Evolutionary conservation across 2,113 vertebrate genomes (phyloP).

Genomic region (Oncorhynchus tshawytscha): DNA sequence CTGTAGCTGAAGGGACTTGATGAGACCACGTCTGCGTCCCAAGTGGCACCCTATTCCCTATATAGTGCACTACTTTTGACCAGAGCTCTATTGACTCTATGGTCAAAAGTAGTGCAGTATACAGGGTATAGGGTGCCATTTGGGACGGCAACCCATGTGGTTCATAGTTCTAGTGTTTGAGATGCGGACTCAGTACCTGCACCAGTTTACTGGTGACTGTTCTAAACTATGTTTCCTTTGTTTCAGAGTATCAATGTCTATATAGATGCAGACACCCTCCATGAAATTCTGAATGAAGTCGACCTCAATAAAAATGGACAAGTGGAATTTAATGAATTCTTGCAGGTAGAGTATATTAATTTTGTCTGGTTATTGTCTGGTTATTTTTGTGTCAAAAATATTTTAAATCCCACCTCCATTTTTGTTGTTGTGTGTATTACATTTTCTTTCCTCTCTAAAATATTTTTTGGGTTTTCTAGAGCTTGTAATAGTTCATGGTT

Average conservation of each 20-base stretch:
- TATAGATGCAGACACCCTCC: constrained; percentile 61
- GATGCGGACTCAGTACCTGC: no score
- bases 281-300: constrained; percentile 85
- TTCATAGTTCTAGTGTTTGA: no score
- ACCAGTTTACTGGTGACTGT: not conserved
- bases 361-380: not conserved
- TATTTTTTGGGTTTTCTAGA: no score
- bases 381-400: not conserved
- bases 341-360: constrained; percentile 69
- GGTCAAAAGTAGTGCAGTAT: no score
- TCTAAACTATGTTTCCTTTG: constrained; percentile 5
- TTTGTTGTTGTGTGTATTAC: no score
- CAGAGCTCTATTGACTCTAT: no score
- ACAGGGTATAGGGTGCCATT: no score
- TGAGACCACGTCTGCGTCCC: accelerated
- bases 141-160: no score
- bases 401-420: not conserved
- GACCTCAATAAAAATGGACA: constrained; percentile 81
- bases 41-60: not conserved
- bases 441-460: no score
- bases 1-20: not conserved
- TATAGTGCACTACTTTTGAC: no score
- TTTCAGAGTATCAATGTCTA: constrained; percentile 74
- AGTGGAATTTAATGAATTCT: constrained; percentile 82
- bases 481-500: not conserved